Evolutionary conservation across 2,888 invertebrate species (phyloP).

Genomic region (Ichneumon xanthorius): DNA sequence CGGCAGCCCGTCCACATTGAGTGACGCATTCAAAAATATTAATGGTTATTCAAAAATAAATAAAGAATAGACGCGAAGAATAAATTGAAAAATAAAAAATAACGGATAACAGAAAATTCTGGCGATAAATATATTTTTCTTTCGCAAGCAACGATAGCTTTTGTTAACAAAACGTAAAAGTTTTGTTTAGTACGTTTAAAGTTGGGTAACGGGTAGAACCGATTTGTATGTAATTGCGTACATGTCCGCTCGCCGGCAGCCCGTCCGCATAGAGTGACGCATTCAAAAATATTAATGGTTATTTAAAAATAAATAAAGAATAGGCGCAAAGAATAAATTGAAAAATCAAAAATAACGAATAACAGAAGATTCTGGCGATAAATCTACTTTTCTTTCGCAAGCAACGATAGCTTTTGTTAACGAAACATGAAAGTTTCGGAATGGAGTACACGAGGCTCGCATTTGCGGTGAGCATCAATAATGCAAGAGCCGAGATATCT

Average conservation of each 20-base stretch:
- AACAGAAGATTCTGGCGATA: neutral
- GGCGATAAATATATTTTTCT: neutral
- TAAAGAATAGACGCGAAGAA: neutral
- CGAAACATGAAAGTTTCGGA: slow-evolving; percentile 24
- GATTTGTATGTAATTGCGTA: neutral
- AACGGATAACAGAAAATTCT: neutral
- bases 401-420: slow-evolving; percentile 27
- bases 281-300: neutral
- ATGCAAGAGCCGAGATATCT: slow-evolving; percentile 49
- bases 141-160: neutral
- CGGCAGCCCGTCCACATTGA: neutral
- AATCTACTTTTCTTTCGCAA: neutral
- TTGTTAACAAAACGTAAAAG: neutral
- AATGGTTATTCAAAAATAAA: neutral
- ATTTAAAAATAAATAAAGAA: neutral
- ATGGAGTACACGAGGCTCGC: slow-evolving; percentile 6
- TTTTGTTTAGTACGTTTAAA: neutral
- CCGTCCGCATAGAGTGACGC: neutral
- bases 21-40: neutral
- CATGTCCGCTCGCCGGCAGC: neutral
- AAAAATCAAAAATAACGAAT: neutral
- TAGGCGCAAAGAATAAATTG: no score
- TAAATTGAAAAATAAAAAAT: neutral
- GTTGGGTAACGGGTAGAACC: neutral
- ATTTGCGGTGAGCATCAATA: slow-evolving; percentile 48